Percentiles rank a stretch among this genome's conserved stretches.
phyloP scores from a whole-genome alignment of 2,113 vertebrate genomes.

The Ageneiosus marmoratus region DNA sequence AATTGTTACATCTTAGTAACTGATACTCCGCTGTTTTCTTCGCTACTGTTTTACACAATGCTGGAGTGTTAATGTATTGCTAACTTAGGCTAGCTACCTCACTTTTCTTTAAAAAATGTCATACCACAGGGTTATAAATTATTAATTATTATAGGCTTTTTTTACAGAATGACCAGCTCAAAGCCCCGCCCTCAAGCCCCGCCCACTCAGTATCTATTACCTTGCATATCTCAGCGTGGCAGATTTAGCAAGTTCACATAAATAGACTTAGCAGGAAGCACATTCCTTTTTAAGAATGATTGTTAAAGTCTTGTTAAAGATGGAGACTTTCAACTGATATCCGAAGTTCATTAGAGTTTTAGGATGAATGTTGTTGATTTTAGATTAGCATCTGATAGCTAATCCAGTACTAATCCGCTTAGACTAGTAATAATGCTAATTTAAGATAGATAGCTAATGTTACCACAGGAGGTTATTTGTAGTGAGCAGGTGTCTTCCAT shows the following conservation, averaged over 20 bases:
- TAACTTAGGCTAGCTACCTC: neutral
- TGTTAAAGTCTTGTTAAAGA: neutral
- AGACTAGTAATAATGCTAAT: neutral
- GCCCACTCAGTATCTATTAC: too few relatives aligned
- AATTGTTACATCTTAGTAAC: neutral
- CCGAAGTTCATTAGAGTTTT: neutral
- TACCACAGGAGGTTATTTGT: too few relatives aligned
- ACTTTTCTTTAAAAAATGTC: neutral
- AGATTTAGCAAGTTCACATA: neutral
- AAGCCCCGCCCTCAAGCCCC: neutral
- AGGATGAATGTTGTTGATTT: neutral
- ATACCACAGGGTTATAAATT: neutral
- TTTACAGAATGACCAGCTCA: neutral
- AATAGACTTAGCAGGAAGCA: too few relatives aligned
- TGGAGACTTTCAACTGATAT: neutral
- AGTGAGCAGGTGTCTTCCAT: neutral
- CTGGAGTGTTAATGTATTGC: neutral
- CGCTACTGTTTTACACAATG: neutral
- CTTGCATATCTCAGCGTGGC: neutral
- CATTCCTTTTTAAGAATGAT: too few relatives aligned
- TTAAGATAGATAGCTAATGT: neutral
- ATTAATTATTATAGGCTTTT: too few relatives aligned
- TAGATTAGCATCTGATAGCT: neutral
- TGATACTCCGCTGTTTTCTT: neutral
- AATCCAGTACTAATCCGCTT: neutral